Base-by-base conservation (phyloP, 2,113 vertebrate species). In the Tenebrosternarchus preto region DNA sequence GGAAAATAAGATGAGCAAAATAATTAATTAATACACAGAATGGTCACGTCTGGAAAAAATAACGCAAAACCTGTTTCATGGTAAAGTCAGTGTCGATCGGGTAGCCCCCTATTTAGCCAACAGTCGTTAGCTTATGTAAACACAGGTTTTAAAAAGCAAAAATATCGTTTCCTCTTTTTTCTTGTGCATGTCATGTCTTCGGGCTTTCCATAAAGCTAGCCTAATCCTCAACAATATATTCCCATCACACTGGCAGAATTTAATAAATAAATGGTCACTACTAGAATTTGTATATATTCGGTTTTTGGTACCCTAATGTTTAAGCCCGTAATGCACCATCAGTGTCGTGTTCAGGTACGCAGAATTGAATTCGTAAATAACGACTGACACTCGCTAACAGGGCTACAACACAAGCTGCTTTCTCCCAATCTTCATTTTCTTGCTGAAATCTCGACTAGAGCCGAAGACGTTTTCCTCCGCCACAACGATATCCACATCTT, bases 101-200 rank as follows among this genome's bases (percentile, higher is more conserved):
- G 7, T n/a, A 11, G 24, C 68, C 59, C 12, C 59, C 77, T 69
- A 83, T 86, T 80, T 75, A 80, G 85, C 86, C 86, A 84, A 80
- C 80, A 87, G 86, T 85, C 78, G 81, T 80, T 68, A 77, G 76
- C 77, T 83, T 77, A 85, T 71, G 80, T 73, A 86, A 79, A 85
- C 82, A 86, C 64, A 73, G 63, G 71, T 36, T 84, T 88, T 84
- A 86, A 82, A 85, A 82, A 88, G 87, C 77, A 82, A 83, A 76
- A 87, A 80, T 83, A 86, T 81, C 87, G 88, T 90, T 91, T 90
- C 84, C 86, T 91, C 85, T 87, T 91, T 80, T 91, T 90, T 80
- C 88, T 86, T 84, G 90, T 87, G 86, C 90, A 91, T 90, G 87
- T 90, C 91, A 91, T 91, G 87, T 91, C 90, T 91, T 84, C 86